Evolutionary conservation across 2,113 vertebrate genomes (phyloP), one percentile per base, ranked within the genome.

Genomic region (Mormyrus iriodes): DNA sequence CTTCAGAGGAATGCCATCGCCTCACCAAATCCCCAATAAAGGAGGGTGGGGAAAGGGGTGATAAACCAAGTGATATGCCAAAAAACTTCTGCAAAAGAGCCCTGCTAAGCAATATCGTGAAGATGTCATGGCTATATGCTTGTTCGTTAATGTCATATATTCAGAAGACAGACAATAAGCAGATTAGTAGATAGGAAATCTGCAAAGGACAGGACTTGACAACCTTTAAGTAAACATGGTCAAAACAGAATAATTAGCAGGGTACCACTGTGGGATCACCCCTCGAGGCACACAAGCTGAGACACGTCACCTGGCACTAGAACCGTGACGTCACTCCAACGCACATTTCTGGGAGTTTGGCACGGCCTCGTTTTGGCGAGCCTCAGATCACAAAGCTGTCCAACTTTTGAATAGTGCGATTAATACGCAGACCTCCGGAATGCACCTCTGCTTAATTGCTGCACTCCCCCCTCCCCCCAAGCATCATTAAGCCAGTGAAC

Each of bases 401-500:
- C 13, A 5, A 2, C 49, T 86, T 53, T 52, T 31, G 1, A 12
- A 53, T 15, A n/a, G 31, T n/a, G 12, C 48, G 27, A 55, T 86
- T 39, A 87, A 87, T 15, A 61, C 27, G 35, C 31, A 39, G 35
- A 49, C 53, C 53, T 19, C 53, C 53, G 5, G 19, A 24, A 61
- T 21, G 52, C 51, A 19, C 52, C 39, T 9, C 92, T 90, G 92
- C 93, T 95, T 95, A 95, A 95, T 95, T 95, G 94, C 93, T 48
- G 58, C 58, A 65, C n/a, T 2, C 58, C 9, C 58, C 90, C 90
- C 92, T 93, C 92, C 93, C 92, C 93, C 91, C 94, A 93, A 90
- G 93, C 91, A 88, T 93, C 93, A 92, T 95, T 95, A 94, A 95
- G 93, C 92, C 94, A 94, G 93, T 93, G 94, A 93, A 89, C 17